A percentile compares a stretch with the other conserved stretches of the same genome.
phyloP scores from a whole-genome alignment of 2,888 invertebrate species.

The Coenonympha arcania region DNA sequence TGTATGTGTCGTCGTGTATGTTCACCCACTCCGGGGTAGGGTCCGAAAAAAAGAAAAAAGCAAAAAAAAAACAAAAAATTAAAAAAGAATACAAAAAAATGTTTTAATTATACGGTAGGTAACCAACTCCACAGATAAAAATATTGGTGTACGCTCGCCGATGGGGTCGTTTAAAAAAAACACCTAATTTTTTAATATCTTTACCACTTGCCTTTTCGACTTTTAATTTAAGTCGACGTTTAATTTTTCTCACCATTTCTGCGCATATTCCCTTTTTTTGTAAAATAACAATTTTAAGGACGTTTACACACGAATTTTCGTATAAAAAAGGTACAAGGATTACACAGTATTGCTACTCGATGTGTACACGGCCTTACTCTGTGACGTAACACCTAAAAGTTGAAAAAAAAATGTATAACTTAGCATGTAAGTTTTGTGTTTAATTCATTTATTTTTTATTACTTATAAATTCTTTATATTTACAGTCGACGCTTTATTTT shows the following conservation, averaged over 20 bases:
- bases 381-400: constrained; percentile 11
- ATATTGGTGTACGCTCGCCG: neutral
- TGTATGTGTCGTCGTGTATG: constrained; percentile 67
- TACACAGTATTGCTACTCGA: neutral
- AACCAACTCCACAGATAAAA: constrained; percentile 13
- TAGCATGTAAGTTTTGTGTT: constrained; percentile 35
- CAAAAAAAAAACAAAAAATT: constrained; percentile 37
- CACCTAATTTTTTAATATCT: neutral
- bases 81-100: constrained; percentile 42
- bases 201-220: neutral
- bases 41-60: constrained; percentile 42
- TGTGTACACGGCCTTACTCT: constrained; percentile 9
- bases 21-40: constrained; percentile 63
- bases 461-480: constrained; percentile 26
- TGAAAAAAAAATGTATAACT: constrained; percentile 15
- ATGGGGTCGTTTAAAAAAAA: neutral
- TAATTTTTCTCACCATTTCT: neutral
- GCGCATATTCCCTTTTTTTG: neutral
- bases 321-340: neutral
- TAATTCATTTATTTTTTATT: constrained; percentile 31
- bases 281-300: constrained; percentile 4
- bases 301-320: constrained; percentile 2
- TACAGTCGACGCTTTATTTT: constrained; percentile 12
- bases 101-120: constrained; percentile 3
- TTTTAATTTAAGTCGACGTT: neutral